Percentiles rank a stretch among this genome's conserved stretches.
phyloP scores from a whole-genome alignment of 2,797 vertebrate species.

The Poecilia velifera region DNA sequence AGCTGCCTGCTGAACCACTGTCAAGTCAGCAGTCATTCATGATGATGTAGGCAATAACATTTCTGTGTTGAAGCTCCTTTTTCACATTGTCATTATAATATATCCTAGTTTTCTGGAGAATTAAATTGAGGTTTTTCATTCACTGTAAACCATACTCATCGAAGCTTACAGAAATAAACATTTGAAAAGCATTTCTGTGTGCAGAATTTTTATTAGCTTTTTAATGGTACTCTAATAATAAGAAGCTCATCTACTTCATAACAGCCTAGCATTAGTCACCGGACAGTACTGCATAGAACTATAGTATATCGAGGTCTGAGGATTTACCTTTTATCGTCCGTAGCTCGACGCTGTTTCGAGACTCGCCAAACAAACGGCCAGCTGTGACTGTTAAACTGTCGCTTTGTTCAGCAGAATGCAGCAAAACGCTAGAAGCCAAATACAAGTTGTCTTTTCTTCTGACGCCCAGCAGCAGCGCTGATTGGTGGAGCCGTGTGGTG shows the following conservation, averaged over 20 bases:
- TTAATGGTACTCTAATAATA: too few relatives aligned
- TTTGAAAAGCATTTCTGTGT: neutral
- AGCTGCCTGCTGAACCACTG: neutral
- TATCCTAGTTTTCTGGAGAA: neutral
- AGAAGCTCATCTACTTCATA: neutral
- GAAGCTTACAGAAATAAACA: neutral
- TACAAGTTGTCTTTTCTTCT: constrained; percentile 8
- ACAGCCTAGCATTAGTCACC: neutral
- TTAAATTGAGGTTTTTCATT: neutral
- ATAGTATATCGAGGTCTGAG: neutral
- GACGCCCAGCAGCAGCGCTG: constrained; percentile 19
- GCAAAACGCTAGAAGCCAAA: neutral
- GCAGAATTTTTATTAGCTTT: neutral
- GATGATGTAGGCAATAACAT: neutral
- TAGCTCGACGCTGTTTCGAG: constrained; percentile 20
- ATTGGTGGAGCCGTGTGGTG: constrained; percentile 18
- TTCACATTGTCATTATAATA: neutral
- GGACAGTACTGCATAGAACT: neutral
- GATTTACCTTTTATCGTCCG: constrained; percentile 5
- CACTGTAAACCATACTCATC: neutral
- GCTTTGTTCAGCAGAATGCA: neutral
- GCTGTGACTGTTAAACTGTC: neutral
- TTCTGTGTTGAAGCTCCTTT: neutral
- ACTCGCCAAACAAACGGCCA: neutral
- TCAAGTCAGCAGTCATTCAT: neutral